A percentile compares a stretch with the other conserved stretches of the same genome.
Evolutionary conservation across 2,797 vertebrate genomes (phyloP).

Genomic region (Euthynnus affinis): DNA sequence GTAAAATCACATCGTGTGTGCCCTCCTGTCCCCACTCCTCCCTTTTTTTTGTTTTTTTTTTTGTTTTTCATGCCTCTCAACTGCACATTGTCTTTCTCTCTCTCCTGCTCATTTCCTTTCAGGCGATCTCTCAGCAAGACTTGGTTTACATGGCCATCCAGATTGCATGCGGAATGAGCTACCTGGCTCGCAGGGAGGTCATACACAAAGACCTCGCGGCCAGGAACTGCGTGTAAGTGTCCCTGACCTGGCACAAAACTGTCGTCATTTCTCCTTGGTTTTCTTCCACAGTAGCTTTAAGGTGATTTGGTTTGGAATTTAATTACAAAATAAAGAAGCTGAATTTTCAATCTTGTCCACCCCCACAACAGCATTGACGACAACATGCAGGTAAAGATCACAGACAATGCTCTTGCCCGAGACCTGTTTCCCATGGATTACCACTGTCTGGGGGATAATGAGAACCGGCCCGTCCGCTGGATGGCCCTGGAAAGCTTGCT

Average conservation of each 20-base stretch:
- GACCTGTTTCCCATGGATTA: conserved; percentile 99
- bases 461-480: conserved; percentile 98
- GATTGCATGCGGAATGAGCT: conserved; percentile 99
- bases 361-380: conserved; percentile 92
- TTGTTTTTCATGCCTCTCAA: conserved; percentile 35
- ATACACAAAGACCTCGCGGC: conserved; percentile 99
- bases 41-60: conserved; percentile 8
- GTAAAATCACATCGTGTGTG: conserved; percentile 17
- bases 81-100: conserved; percentile 15
- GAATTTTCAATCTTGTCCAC: background rate
- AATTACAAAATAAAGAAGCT: conserved; percentile 11
- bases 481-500: conserved; percentile 99
- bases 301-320: conserved; percentile 30
- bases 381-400: conserved; percentile 98
- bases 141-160: conserved; percentile 99
- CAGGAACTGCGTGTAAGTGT: conserved; percentile 98
- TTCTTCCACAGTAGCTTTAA: conserved; percentile 6
- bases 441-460: conserved; percentile 98
- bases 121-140: conserved; percentile 99
- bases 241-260: conserved; percentile 16
- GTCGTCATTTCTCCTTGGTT: background rate
- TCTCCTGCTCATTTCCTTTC: conserved; percentile 55
- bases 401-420: conserved; percentile 96
- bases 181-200: conserved; percentile 96
- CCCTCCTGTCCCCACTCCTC: background rate